Conservation (phyloP, 2,888 invertebrate genomes). For the Tridacna crocea region DNA sequence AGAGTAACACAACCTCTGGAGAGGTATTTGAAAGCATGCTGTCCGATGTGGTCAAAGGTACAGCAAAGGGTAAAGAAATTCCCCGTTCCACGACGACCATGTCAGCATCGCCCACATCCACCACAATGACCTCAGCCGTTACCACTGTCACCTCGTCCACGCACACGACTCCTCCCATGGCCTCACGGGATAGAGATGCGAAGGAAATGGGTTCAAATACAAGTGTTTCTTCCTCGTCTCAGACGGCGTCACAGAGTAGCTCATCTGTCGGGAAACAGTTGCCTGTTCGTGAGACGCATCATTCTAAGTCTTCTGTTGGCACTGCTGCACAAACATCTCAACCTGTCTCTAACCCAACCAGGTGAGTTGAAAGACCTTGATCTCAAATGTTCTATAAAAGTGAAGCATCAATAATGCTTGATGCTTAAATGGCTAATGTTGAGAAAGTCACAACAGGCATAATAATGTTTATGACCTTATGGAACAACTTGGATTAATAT, state of each 20-base stretch:
- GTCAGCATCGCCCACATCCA: slow-evolving; percentile 22
- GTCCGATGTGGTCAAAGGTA: slow-evolving; percentile 92
- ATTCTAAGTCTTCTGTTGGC: slow-evolving; percentile 43
- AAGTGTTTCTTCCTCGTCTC: slow-evolving; percentile 30
- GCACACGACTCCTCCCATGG: slow-evolving; percentile 38
- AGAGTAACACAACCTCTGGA: slow-evolving; percentile 78
- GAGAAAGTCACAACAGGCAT: neutral
- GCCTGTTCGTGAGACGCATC: slow-evolving; percentile 4
- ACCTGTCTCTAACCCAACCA: slow-evolving; percentile 64
- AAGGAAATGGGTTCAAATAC: slow-evolving; percentile 19
- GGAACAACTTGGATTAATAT: no score
- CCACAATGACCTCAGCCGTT: slow-evolving; percentile 38
- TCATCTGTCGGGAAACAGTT: slow-evolving; percentile 9
- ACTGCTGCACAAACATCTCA: slow-evolving; percentile 52
- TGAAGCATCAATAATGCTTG: neutral
- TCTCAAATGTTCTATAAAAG: neutral
- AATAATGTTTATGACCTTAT: neutral
- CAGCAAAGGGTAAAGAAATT: slow-evolving; percentile 85
- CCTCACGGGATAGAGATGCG: slow-evolving; percentile 37
- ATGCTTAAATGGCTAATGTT: neutral
- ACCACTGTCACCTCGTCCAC: slow-evolving; percentile 37
- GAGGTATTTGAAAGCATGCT: slow-evolving; percentile 86
- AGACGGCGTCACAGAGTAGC: slow-evolving; percentile 9
- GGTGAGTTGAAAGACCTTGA: slow-evolving; percentile 24
- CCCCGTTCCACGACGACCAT: slow-evolving; percentile 10